Conservation (phyloP, 2,797 vertebrate genomes). For the Oreochromis mossambicus region DNA sequence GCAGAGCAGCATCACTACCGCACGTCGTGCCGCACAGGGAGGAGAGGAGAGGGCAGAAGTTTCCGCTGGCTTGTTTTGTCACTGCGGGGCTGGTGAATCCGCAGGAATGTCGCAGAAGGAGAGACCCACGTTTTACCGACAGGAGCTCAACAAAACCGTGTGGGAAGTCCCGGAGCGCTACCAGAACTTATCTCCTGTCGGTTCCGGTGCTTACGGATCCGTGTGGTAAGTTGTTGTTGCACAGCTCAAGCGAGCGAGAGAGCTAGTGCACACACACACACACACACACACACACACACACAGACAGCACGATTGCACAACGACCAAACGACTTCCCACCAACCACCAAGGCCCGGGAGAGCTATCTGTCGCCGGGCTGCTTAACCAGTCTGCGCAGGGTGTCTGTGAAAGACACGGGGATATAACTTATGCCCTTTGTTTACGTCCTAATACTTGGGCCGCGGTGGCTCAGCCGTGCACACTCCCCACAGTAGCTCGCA, state of each 20-base stretch:
- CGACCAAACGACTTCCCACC: slow-evolving; percentile 13
- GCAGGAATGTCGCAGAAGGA: slow-evolving; percentile 82
- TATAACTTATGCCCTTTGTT: slow-evolving; percentile 19
- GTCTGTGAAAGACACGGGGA: not conserved
- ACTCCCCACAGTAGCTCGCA: not conserved
- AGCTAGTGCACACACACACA: not conserved
- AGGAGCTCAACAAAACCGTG: slow-evolving; percentile 94
- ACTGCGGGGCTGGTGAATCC: slow-evolving; percentile 58
- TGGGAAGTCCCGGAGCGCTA: slow-evolving; percentile 95
- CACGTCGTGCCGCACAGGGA: slow-evolving; percentile 35
- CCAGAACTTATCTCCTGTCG: slow-evolving; percentile 88
- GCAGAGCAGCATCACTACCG: slow-evolving; percentile 10
- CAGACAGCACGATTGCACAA: slow-evolving; percentile 43
- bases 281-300: not conserved
- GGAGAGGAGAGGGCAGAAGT: slow-evolving; percentile 63
- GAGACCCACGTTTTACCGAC: slow-evolving; percentile 88
- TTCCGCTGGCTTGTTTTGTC: slow-evolving; percentile 64
- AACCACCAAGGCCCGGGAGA: slow-evolving; percentile 36
- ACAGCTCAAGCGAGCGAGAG: not conserved
- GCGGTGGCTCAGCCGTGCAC: slow-evolving; percentile 2
- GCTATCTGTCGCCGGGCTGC: not conserved
- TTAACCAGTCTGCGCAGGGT: not conserved
- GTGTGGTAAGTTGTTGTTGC: slow-evolving; percentile 84
- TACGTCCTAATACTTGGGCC: not conserved
- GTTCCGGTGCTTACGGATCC: slow-evolving; percentile 94